Base-by-base conservation (phyloP, 2,113 vertebrate species). In the Colistium nudipinnis region DNA sequence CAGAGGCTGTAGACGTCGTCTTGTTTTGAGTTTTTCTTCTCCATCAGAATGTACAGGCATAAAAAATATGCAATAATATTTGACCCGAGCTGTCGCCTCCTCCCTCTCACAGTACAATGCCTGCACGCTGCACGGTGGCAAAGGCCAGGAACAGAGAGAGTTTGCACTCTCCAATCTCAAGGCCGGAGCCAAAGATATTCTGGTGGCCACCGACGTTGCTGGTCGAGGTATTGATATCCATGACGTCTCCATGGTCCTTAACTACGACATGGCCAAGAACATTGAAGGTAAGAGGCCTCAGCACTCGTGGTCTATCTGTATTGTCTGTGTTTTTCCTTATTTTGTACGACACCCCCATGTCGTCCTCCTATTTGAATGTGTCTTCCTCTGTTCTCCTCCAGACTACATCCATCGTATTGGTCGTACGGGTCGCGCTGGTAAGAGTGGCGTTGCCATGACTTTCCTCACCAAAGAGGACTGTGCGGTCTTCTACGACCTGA, bases 181-280 rank as follows among this genome's bases (percentile, higher is more conserved):
- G 74, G 97, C 97, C 0, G 98, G 98, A 16, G 97, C 97, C 89
- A 99, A 99, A 91, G 98, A 99, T 85, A 99, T 99, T 87, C 82
- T 99, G 92, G 98, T 99, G 86, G 98, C 98, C 57, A 99, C 98
- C 0, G 98, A 99, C 1, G 98, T 99, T 78, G 98, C 98, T 0
- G 98, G 98, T 19, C 94, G 98, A 55, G 98, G 98, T 87, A 99
- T 99, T 10, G 97, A 99, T 81, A 99, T 99, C 91, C 98, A 99
- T 0, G 98, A 99, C 17, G 98, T 99, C 30, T 99, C 98, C 8
- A 98, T 97, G 97, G 98, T 99, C 2, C 75, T 99, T 73, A 99
- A 99, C 93, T 99, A 99, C 1, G 98, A 99, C 90, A 99, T 99
- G 98, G 98, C 98, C 31, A 99, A 99, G 90, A 98, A 98, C 84